phyloP scores from a whole-genome alignment of 2,113 vertebrate genomes.

The Onychostoma macrolepis region DNA sequence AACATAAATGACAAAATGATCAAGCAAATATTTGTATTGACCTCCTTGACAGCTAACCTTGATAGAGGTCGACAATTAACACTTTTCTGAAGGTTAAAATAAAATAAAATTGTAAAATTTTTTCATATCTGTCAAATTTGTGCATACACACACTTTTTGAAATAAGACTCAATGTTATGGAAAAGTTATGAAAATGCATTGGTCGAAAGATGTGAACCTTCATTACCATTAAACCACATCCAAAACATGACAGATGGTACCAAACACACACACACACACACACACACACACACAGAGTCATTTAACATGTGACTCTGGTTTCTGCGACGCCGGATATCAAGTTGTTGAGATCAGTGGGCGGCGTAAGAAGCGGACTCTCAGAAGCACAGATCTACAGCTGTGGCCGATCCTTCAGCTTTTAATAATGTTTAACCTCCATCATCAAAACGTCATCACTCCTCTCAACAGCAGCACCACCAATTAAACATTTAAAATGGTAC shows the following conservation, averaged over 20 bases:
- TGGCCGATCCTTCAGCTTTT: slow-evolving; percentile 56
- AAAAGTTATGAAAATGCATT: neutral
- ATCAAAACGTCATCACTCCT: slow-evolving; percentile 57
- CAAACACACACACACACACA: neutral
- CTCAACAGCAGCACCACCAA: slow-evolving; percentile 56
- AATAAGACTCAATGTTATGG: too few species aligned
- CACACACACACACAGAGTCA: neutral
- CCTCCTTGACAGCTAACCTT: too few species aligned
- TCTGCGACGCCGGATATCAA: neutral
- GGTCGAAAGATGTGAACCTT: neutral
- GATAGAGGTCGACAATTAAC: too few species aligned
- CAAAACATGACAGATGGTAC: neutral
- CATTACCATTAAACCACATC: neutral
- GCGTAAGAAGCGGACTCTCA: neutral
- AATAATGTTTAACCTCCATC: slow-evolving; percentile 62
- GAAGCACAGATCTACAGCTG: slow-evolving; percentile 5
- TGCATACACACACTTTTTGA: neutral
- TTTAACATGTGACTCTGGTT: slow-evolving; percentile 9
- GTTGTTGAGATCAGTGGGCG: neutral
- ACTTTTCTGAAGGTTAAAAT: too few species aligned
- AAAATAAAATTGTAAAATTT: too few species aligned
- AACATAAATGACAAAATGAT: too few species aligned
- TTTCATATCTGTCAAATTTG: too few species aligned
- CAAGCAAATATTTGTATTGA: too few species aligned
- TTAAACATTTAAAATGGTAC: slow-evolving; percentile 77